These are phyloP conservation scores for Ailurus styani DNA, from an alignment of 2,113 vertebrate genomes.

Conservation along the genomic window DNA sequence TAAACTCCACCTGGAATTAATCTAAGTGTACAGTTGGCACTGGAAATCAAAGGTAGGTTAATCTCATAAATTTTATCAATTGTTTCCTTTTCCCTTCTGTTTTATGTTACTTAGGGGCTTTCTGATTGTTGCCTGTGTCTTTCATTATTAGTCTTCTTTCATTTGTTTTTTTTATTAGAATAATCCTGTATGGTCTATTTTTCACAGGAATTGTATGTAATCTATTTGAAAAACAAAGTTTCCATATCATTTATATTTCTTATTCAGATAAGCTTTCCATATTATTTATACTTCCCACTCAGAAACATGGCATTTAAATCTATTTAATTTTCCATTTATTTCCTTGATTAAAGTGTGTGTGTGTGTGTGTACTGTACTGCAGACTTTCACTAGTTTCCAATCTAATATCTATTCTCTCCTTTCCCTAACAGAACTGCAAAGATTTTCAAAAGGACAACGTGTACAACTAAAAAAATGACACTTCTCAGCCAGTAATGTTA, in stretches of 20 bases:
- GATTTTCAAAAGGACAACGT: neutral
- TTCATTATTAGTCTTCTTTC: neutral
- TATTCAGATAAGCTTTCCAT: neutral
- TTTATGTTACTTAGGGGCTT: neutral
- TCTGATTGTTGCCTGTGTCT: neutral
- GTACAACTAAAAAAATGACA: neutral
- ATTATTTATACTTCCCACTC: neutral
- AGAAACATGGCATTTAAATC: neutral
- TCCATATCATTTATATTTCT: neutral
- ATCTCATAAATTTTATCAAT: neutral
- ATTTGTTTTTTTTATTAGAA: neutral
- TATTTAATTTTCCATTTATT: neutral
- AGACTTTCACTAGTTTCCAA: neutral
- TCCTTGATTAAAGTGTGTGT: neutral
- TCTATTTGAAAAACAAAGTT: neutral
- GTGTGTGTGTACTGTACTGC: neutral
- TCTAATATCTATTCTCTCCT: neutral
- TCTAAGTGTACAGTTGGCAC: neutral
- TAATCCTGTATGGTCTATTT: neutral
- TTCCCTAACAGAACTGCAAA: neutral
- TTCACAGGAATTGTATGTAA: neutral
- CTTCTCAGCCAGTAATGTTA: neutral
- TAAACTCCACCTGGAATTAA: neutral
- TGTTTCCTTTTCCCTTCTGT: neutral
- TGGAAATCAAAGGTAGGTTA: neutral